Base-by-base conservation (phyloP, 2,113 vertebrate species). In the Tychaedon coryphoeus region DNA sequence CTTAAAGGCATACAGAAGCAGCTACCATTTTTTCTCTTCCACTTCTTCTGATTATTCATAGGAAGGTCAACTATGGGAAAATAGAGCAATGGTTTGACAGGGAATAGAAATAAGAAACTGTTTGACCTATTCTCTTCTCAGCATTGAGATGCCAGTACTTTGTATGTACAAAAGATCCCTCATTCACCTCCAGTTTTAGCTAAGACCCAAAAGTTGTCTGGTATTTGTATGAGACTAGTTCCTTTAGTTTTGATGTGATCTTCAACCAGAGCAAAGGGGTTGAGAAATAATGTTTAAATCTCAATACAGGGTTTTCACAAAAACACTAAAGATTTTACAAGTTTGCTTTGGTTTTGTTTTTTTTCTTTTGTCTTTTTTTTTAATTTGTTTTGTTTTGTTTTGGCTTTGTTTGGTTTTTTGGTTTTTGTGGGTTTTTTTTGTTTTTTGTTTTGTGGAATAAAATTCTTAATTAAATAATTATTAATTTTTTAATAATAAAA, bases 121-220 rank as follows among this genome's bases (percentile, higher is more conserved):
- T 40, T 24, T 56, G 20, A 50, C 19, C 4, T 74, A 13, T 31
- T 85, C 5, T 74, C 15, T 60, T 53, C 13, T 71, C 13, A 62
- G 10, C 17, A 19, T 18, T 86, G 16, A 50, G 19, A 50, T 50
- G 5, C 3, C 22, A 71, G 19, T 86, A 70, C 6, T 76, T 83
- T 13, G 6, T 36, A 75, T 65, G 47, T 56, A n/a, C 10, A 25
- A 48, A 91, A 61, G 14, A 43, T 48, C 1, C 9, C 4, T 74
- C 0, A 0, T 33, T 80, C 12, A 66, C 2, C 2, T 56, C 2
- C 3, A 12, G 4, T 33, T 64, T 87, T 61, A 28, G 3, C 13
- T 72, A 51, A 64, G 14, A 40, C 50, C 28, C 1, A 33, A 24
- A 5, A 69, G 10, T 64, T 31, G 28, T 25, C 17, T 47, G 8